These are phyloP conservation scores for Vulpes ferrilata DNA, from an alignment of 2,113 vertebrate genomes.

Conservation along the genomic window DNA sequence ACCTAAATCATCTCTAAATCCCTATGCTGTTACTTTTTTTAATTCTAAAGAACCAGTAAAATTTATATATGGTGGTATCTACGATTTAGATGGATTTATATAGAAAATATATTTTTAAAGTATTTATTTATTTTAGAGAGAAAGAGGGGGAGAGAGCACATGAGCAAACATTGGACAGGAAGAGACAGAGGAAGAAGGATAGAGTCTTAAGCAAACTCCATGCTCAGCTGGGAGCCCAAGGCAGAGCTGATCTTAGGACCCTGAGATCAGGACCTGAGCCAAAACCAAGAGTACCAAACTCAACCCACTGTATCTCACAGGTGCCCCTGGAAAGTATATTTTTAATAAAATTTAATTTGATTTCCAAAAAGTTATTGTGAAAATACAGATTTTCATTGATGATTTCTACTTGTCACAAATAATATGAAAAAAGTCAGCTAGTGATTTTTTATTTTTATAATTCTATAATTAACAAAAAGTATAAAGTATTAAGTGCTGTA, in stretches of 20 bases:
- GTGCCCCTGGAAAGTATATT: neutral
- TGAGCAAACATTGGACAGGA: neutral
- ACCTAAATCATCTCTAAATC: neutral
- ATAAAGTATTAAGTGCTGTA: neutral
- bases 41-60: neutral
- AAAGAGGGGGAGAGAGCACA: neutral
- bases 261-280: neutral
- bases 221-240: neutral
- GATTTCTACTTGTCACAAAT: slow-evolving; percentile 16
- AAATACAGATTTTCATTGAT: neutral
- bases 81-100: neutral
- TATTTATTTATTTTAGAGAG: neutral
- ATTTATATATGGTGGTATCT: neutral
- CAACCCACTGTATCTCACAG: neutral
- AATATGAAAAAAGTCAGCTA: neutral
- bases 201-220: neutral
- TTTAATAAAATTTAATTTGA: neutral
- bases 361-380: neutral
- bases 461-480: neutral
- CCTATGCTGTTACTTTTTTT: neutral
- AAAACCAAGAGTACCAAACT: neutral
- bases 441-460: neutral
- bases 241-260: neutral
- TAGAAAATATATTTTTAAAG: neutral
- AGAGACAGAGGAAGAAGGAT: neutral